Base-by-base conservation (phyloP, 2,888 invertebrate species). In the Tanypteryx hageni region DNA sequence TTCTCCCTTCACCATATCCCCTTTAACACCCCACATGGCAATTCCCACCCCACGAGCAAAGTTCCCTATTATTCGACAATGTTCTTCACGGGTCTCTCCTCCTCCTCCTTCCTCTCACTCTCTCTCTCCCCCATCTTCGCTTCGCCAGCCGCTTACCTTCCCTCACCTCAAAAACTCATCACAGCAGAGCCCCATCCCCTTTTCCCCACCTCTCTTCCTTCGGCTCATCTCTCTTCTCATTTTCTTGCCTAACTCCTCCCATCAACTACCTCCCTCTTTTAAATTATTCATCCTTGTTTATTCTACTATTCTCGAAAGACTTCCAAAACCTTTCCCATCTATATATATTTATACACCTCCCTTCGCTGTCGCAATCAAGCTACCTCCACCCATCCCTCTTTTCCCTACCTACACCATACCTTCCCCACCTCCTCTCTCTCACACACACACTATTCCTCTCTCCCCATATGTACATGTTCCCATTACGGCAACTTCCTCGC, bases 281-380 rank as follows among this genome's bases (percentile, higher is more conserved):
- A 89, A 89, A 89, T 89, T 89, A 89, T 89, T 89, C 89, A 89
- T 89, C 44, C 61, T 89, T 89, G 89, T 68, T 89, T 89, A 89
- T 89, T 89, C 64, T 68, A 64, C 64, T 64, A 89, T 89, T 89
- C 64, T 18, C 61, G 89, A 89, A 89, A 89, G 64, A 44, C 61
- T 86, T 18, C 59, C 18, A 89, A 89, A 89, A 89, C 44, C 89
- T 27, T 57, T 83, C 83, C n/a, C 83, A 61, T 64, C 31, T 27
- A 89, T 1, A 27, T 64, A 89, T 31, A 27, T 57, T 83, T 57
- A 18, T 5, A 83, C 10, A 56, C 14, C 11, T 31, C 89, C 44
- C 31, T 89, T 44, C n/a, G 56, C 56, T 64, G 68, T 44, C 64
- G 64, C 64, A 31, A n/a, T 89, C 18, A 13, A 83, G 83, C 14